Evolutionary conservation across 1,140 invertebrate genomes (phyloP).

Genomic region (Caenorhabditis tropicalis): DNA sequence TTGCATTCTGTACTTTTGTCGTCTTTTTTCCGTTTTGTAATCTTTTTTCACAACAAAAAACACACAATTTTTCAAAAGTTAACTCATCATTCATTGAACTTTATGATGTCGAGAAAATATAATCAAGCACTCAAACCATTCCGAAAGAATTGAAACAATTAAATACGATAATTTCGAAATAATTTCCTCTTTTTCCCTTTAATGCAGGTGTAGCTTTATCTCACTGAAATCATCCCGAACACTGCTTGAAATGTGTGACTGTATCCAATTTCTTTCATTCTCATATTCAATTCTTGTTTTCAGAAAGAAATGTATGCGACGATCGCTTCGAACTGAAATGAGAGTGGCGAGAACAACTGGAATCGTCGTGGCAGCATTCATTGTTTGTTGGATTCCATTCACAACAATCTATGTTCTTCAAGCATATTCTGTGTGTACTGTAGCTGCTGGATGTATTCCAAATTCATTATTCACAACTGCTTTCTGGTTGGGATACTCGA

Average conservation of each 20-base stretch:
- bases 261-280: no score
- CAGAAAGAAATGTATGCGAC: constrained; percentile 36
- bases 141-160: no score
- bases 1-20: not conserved
- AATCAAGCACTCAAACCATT: no score
- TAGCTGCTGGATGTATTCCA: constrained; percentile 61
- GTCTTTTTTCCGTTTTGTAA: not conserved
- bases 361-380: constrained; percentile 91
- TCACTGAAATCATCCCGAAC: not conserved
- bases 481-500: constrained; percentile 88
- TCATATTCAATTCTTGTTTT: not conserved
- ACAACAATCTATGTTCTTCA: constrained; percentile 69
- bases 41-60: not conserved
- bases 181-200: not conserved
- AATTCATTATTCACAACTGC: constrained; percentile 65
- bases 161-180: no score
- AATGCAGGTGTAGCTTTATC: not conserved
- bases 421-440: constrained; percentile 56
- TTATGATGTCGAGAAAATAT: no score
- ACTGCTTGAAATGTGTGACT: not conserved
- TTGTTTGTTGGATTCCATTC: constrained; percentile 92
- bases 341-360: constrained; percentile 82
- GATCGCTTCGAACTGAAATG: constrained; percentile 64
- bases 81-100: no score
- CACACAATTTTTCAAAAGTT: no score